Conservation (phyloP, 2,797 vertebrate genomes). For the Huso huso region DNA sequence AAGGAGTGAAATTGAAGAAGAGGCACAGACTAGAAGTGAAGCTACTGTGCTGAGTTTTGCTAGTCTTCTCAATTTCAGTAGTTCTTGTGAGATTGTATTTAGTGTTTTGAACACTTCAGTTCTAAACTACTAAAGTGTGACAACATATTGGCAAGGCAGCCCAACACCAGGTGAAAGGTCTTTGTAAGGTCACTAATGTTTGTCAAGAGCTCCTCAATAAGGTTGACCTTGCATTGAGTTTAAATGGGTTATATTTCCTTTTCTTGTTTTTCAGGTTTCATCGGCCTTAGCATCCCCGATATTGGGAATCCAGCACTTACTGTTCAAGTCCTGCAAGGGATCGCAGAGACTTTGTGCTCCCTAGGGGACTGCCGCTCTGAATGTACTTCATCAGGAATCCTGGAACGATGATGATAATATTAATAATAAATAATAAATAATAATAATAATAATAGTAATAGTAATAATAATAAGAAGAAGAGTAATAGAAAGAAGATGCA, state of each 20-base stretch:
- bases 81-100: too few relatives aligned
- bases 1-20: too few relatives aligned
- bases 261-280: constrained; percentile 73
- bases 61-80: too few relatives aligned
- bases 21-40: too few relatives aligned
- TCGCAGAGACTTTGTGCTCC: constrained; percentile 32
- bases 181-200: too few relatives aligned
- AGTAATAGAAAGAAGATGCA: constrained; percentile 43
- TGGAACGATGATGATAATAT: constrained; percentile 30
- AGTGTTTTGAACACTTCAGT: too few relatives aligned
- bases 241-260: background rate
- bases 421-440: constrained; percentile 38
- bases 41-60: too few relatives aligned
- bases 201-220: too few relatives aligned
- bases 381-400: constrained; percentile 56
- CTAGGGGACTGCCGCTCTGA: constrained; percentile 45
- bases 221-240: too few relatives aligned
- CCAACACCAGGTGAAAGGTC: too few relatives aligned
- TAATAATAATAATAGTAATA: constrained; percentile 35
- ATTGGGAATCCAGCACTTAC: constrained; percentile 55
- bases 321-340: constrained; percentile 14
- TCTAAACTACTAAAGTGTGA: too few relatives aligned
- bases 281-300: constrained; percentile 70
- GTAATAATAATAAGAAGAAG: constrained; percentile 16
- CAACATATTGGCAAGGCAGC: too few relatives aligned